Base-by-base conservation (phyloP, 2,888 invertebrate genomes). In the Blomia tropicalis region DNA sequence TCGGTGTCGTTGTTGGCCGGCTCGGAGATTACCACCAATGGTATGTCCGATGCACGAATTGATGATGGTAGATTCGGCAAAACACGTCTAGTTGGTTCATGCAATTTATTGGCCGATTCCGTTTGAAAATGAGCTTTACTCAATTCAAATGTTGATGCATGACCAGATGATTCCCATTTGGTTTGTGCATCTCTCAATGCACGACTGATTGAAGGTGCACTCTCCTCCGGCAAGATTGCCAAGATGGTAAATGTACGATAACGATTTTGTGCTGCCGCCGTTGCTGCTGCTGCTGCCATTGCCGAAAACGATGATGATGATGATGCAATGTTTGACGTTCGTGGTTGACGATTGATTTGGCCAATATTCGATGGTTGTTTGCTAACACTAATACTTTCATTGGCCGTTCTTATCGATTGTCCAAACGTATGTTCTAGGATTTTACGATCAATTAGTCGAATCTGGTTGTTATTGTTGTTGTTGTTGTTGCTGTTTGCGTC, bases 1-100 rank as follows among this genome's bases (percentile, higher is more conserved):
- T 58, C 32, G 14, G 65, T 58, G 59, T 65, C 65, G 44, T 65
- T 66, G 11, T 44, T 44, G 2, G 59, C 32, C 14, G 66, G 63
- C 30, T 66, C 60, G 14, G 63, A 60, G n/a, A 43, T 47, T 17
- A 66, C 43, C 19, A 60, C 36, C 27, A 64, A 32, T 23, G 63
- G 59, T 31, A 65, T 56, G 44, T 54, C 54, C 17, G 62, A 54
- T 2, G 32, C 61, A 41, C 54, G 32, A 25, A 54, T 56, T n/a
- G n/a, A n/a, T n/a, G n/a, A n/a, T n/a, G n/a, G n/a, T n/a, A n/a
- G n/a, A n/a, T n/a, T n/a, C 14, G 11, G 44, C 7, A 22, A n/a
- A 4, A 51, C n/a, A 19, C 25, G 43, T 4, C 4, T 19, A 22
- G 4, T 5, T 7, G 51, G 14, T 19, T 19, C 25, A 14, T 25